phyloP scores from a whole-genome alignment of 2,113 vertebrate genomes.

The Sander vitreus region DNA sequence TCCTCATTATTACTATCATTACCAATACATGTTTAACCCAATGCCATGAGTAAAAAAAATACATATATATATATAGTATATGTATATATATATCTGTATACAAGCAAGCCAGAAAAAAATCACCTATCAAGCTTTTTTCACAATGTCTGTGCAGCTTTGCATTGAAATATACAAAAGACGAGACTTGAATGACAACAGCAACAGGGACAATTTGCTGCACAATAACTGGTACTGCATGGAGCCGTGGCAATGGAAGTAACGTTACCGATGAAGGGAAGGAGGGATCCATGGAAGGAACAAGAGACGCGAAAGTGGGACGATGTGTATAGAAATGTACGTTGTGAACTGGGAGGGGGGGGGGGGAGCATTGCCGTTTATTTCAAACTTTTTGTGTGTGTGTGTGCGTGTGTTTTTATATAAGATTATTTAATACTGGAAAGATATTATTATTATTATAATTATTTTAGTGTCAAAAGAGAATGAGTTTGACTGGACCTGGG shows the following conservation, averaged over 20 bases:
- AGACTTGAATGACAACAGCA: conserved; percentile 59
- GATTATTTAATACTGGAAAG: conserved; percentile 88
- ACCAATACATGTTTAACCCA: conserved; percentile 70
- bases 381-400: conserved; percentile 75
- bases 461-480: conserved; percentile 68
- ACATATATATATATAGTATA: conserved; percentile 34
- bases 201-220: conserved; percentile 61
- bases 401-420: conserved; percentile 81
- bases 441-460: conserved; percentile 82
- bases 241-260: conserved; percentile 37
- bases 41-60: conserved; percentile 63
- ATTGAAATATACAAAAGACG: conserved; percentile 66
- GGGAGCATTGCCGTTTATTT: conserved; percentile 65
- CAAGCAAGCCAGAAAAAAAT: conserved; percentile 70
- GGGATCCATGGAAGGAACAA: conserved; percentile 6
- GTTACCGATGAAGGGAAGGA: conserved; percentile 16
- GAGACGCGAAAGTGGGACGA: conserved; percentile 27
- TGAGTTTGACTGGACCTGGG: conserved; percentile 59
- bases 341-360: conserved; percentile 28
- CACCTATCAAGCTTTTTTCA: conserved; percentile 81
- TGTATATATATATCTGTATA: conserved; percentile 56
- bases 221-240: conserved; percentile 74
- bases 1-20: conserved; percentile 71
- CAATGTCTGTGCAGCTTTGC: conserved; percentile 81
- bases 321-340: conserved; percentile 65